phyloP scores from a whole-genome alignment of 2,797 vertebrate genomes.

The Gobionotothen gibberifrons region DNA sequence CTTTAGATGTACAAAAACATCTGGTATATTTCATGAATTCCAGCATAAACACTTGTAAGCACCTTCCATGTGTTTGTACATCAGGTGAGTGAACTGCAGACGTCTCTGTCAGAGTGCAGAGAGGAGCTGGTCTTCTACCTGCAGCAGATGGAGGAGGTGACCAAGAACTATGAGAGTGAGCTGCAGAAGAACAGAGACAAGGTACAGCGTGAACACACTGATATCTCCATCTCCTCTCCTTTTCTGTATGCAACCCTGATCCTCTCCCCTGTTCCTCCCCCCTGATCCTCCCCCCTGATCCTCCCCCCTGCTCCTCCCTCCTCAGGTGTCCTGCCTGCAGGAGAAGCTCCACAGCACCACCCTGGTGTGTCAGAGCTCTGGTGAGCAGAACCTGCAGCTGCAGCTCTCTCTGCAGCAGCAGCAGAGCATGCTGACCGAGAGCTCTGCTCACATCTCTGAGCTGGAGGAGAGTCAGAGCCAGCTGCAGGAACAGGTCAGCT shows the following conservation, averaged over 20 bases:
- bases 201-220: slow-evolving; percentile 71
- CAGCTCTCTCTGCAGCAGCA: slow-evolving; percentile 91
- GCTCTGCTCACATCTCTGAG: slow-evolving; percentile 87
- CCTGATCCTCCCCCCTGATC: slow-evolving; percentile 16
- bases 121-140: slow-evolving; percentile 86
- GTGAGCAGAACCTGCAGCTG: slow-evolving; percentile 88
- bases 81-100: slow-evolving; percentile 88
- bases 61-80: slow-evolving; percentile 5
- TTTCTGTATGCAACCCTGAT: background rate
- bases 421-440: slow-evolving; percentile 93
- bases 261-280: slow-evolving; percentile 1
- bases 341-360: slow-evolving; percentile 86
- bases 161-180: slow-evolving; percentile 85
- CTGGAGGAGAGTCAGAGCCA: slow-evolving; percentile 92
- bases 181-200: slow-evolving; percentile 86
- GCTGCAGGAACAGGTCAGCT: slow-evolving; percentile 88
- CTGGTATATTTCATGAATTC: background rate
- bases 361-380: slow-evolving; percentile 83
- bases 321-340: slow-evolving; percentile 87
- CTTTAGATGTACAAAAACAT: background rate
- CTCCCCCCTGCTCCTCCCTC: background rate
- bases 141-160: slow-evolving; percentile 86
- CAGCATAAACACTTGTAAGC: background rate
- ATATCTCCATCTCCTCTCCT: no score
- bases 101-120: slow-evolving; percentile 85